Percentiles rank a stretch among this genome's conserved stretches.
These are phyloP conservation scores for Drosophila helvetica DNA, from an alignment of 2,888 invertebrate genomes.

Conservation along the genomic window DNA sequence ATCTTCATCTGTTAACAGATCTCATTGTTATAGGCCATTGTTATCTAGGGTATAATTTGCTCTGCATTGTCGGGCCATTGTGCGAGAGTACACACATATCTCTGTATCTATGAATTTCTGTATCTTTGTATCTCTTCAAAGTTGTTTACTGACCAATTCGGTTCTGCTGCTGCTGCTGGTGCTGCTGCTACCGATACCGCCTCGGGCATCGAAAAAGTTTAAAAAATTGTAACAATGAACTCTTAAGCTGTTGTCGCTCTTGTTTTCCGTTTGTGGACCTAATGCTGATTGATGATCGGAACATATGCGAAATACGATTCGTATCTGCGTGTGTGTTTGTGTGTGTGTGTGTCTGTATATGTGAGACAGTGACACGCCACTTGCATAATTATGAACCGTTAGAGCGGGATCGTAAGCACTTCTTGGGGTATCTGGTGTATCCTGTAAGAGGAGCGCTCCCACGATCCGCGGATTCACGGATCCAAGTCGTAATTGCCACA, in stretches of 20 bases:
- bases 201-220: conserved; percentile 52
- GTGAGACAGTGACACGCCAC: conserved; percentile 33
- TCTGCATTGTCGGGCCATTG: conserved; percentile 38
- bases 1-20: conserved; percentile 32
- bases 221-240: conserved; percentile 78
- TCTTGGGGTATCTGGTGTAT: conserved; percentile 41
- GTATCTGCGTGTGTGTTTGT: background rate
- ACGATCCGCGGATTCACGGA: conserved; percentile 34
- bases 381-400: conserved; percentile 74
- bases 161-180: conserved; percentile 16
- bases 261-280: conserved; percentile 62
- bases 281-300: conserved; percentile 70
- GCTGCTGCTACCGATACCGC: conserved; percentile 16
- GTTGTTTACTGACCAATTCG: conserved; percentile 38
- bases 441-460: conserved; percentile 58
- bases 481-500: conserved; percentile 51
- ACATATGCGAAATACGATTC: conserved; percentile 40
- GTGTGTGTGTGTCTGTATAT: conserved; percentile 22
- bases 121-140: conserved; percentile 6
- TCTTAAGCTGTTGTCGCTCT: conserved; percentile 77
- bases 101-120: conserved; percentile 19
- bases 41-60: conserved; percentile 35
- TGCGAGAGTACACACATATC: background rate
- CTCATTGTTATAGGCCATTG: conserved; percentile 30
- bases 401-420: conserved; percentile 35